Conservation (phyloP, 2,888 invertebrate genomes). For the Ryuthela nishihirai region DNA sequence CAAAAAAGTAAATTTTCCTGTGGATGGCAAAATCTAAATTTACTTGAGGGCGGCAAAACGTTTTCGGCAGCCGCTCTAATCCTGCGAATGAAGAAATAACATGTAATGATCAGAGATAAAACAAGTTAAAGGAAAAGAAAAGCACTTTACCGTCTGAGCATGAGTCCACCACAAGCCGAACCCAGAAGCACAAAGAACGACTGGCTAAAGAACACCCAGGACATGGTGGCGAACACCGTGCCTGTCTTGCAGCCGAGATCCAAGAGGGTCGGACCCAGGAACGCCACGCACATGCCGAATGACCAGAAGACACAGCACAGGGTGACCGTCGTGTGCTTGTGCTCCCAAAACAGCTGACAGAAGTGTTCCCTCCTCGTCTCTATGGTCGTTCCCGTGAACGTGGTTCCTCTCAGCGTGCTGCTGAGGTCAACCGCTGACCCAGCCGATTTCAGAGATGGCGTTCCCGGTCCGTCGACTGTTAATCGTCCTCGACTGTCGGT, state of each 20-base stretch:
- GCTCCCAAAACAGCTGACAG: conserved; percentile 48
- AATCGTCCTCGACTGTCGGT: too few relatives aligned
- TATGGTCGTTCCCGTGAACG: not conserved
- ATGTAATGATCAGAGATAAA: too few relatives aligned
- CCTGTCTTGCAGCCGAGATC: conserved; percentile 54
- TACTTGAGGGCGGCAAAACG: too few relatives aligned
- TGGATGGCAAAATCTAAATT: too few relatives aligned
- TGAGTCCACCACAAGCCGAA: conserved; percentile 51
- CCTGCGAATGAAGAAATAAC: too few relatives aligned
- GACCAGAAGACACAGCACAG: conserved; percentile 54
- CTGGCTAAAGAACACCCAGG: conserved; percentile 55
- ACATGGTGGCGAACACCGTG: conserved; percentile 51
- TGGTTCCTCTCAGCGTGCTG: conserved; percentile 4
- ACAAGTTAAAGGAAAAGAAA: too few relatives aligned
- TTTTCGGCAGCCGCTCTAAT: too few relatives aligned
- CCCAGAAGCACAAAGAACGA: conserved; percentile 53
- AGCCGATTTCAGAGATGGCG: not conserved
- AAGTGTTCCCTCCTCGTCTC: conserved; percentile 43
- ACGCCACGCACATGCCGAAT: conserved; percentile 56
- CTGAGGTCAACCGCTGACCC: conserved; percentile 9
- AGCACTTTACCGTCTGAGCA: conserved; percentile 50
- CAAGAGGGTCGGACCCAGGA: conserved; percentile 54
- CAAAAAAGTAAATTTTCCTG: too few relatives aligned
- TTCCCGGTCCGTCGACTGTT: too few relatives aligned
- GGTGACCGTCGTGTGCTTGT: conserved; percentile 51